Conservation (phyloP, 2,888 invertebrate species). For the Troilus luridus region DNA sequence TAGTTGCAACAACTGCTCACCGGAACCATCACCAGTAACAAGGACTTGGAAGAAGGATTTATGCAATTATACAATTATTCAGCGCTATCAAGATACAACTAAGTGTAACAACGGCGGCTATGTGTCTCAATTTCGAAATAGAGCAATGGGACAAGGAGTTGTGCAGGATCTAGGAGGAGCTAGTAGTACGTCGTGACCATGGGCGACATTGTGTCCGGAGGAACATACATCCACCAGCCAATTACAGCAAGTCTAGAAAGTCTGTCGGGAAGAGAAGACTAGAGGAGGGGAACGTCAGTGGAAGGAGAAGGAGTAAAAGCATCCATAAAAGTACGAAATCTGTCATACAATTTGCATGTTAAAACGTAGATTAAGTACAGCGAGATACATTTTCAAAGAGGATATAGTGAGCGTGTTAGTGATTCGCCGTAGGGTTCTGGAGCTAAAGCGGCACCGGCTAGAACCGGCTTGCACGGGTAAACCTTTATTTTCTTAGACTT, state of each 20-base stretch:
- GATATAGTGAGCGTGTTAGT: not conserved
- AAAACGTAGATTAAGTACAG: not conserved
- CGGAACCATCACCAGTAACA: not conserved
- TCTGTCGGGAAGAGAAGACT: not conserved
- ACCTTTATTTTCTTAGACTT: too few relatives aligned
- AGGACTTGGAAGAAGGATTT: constrained; percentile 6
- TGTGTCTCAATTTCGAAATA: constrained; percentile 49
- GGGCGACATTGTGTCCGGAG: constrained; percentile 18
- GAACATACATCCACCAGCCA: constrained; percentile 17
- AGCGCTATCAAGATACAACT: constrained; percentile 33
- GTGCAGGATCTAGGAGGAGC: constrained; percentile 45
- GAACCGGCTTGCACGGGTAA: too few relatives aligned
- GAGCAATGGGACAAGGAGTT: constrained; percentile 15
- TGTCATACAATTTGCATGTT: not conserved
- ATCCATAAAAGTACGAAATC: not conserved
- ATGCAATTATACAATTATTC: constrained; percentile 37
- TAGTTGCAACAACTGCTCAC: constrained; percentile 19
- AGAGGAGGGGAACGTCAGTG: not conserved
- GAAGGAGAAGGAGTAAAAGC: not conserved
- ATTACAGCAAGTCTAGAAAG: constrained; percentile 41
- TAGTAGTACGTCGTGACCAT: constrained; percentile 35
- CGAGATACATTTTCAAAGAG: not conserved
- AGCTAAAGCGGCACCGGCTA: too few relatives aligned
- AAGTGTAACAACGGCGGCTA: constrained; percentile 30
- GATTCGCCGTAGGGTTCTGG: too few relatives aligned